Evolutionary conservation across 2,113 vertebrate species (phyloP).

Genomic region (Tachycineta bicolor): DNA sequence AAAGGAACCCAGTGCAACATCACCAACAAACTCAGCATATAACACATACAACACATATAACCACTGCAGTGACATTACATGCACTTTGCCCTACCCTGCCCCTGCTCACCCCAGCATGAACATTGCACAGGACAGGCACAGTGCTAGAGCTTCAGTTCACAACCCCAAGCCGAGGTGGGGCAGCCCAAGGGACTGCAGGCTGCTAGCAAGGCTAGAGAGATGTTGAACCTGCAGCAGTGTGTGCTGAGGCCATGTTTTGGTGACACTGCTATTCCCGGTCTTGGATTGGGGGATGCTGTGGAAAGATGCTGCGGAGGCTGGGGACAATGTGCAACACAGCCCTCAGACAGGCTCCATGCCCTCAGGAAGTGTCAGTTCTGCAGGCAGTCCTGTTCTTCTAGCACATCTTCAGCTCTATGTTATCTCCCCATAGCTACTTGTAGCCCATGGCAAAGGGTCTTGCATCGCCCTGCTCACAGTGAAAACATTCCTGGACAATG

Average conservation of each 20-base stretch:
- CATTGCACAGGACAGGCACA: accelerated
- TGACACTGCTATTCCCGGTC: not conserved
- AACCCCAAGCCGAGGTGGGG: not conserved
- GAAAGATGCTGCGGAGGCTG: not conserved
- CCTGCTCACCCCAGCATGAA: not conserved
- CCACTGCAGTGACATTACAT: accelerated
- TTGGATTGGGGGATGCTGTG: not conserved
- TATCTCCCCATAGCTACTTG: not conserved
- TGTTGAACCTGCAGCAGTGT: not conserved
- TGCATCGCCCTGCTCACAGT: not conserved
- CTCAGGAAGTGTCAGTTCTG: not conserved
- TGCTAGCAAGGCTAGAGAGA: too few relatives aligned
- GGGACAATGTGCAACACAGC: not conserved
- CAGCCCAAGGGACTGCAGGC: not conserved
- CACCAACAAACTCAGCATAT: accelerated
- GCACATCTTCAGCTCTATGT: not conserved
- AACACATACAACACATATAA: not conserved
- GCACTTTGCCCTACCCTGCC: not conserved
- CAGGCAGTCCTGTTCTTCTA: not conserved
- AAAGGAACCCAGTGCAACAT: not conserved
- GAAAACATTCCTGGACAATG: not conserved
- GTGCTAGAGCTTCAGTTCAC: not conserved
- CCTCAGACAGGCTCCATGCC: not conserved
- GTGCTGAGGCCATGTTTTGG: not conserved
- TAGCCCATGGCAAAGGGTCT: not conserved